A percentile compares a stretch with the other conserved stretches of the same genome.
Conservation (phyloP, 2,797 vertebrate genomes). For the Micrastur ruficollis region DNA sequence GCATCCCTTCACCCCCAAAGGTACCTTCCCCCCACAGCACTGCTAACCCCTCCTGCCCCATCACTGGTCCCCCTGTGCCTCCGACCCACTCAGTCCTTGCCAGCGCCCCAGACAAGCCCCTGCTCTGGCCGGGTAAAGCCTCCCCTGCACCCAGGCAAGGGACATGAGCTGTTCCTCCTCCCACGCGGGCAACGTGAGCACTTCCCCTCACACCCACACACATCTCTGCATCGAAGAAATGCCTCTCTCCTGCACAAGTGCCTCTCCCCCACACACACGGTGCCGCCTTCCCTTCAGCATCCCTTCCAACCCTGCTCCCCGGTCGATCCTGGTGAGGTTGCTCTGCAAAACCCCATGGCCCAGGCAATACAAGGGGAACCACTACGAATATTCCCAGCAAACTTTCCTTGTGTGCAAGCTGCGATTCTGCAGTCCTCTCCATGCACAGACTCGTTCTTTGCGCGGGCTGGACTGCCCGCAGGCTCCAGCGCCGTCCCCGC, state of each 20-base stretch:
- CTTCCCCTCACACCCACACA: neutral
- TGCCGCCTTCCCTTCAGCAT: neutral
- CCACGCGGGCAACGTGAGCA: fast-evolving
- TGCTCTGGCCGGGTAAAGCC: neutral
- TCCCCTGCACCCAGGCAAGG: neutral
- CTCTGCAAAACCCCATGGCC: neutral
- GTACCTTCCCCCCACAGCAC: neutral
- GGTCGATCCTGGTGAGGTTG: fast-evolving
- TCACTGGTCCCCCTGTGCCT: neutral
- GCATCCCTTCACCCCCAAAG: neutral
- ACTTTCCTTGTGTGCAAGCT: neutral
- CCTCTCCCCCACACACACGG: fast-evolving
- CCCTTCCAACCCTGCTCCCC: neutral
- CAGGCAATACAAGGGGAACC: neutral
- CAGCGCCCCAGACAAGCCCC: neutral
- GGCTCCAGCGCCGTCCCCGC: neutral
- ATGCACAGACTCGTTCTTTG: fast-evolving
- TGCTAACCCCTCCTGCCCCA: neutral
- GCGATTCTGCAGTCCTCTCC: fast-evolving
- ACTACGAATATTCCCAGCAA: neutral
- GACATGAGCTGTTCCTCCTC: too few species aligned
- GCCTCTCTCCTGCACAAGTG: fast-evolving
- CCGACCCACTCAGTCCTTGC: neutral
- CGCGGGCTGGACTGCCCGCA: neutral
- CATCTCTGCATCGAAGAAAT: neutral